Conservation (phyloP, 2,888 invertebrate species). For the Anthophora plumipes region DNA sequence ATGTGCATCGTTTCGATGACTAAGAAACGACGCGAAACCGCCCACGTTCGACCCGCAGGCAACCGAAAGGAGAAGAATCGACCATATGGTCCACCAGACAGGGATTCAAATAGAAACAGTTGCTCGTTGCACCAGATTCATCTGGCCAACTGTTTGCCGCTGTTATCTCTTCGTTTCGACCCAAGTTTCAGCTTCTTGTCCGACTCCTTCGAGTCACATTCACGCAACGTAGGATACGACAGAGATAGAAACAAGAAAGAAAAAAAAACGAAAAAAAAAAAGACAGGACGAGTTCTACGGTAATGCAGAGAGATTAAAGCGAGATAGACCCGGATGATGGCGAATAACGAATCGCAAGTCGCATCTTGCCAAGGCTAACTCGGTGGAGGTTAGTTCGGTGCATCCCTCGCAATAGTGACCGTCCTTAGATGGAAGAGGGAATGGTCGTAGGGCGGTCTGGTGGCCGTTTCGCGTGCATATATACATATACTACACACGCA, state of each 20-base stretch:
- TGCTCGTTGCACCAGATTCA: slow-evolving; percentile 1
- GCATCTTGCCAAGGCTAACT: neutral
- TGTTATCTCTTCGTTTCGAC: neutral
- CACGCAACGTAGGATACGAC: too few relatives aligned
- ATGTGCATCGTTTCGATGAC: neutral
- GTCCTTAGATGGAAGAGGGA: neutral
- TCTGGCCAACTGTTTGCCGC: slow-evolving; percentile 9
- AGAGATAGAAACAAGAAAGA: too few relatives aligned
- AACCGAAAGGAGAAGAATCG: neutral
- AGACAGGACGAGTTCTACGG: too few relatives aligned
- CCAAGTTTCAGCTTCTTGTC: too few relatives aligned
- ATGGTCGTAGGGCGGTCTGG: slow-evolving; percentile 15
- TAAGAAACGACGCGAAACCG: neutral
- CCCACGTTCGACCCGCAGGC: neutral
- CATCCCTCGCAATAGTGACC: slow-evolving; percentile 29
- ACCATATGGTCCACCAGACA: slow-evolving; percentile 5
- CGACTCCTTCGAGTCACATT: too few relatives aligned
- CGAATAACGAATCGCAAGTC: neutral
- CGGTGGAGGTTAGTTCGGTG: neutral
- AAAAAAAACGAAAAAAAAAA: too few relatives aligned
- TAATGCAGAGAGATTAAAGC: too few relatives aligned
- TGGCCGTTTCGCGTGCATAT: slow-evolving; percentile 35
- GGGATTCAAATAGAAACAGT: slow-evolving; percentile 5
- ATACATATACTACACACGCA: slow-evolving; percentile 10
- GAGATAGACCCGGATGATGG: too few relatives aligned